Evolutionary conservation across 2,113 vertebrate species (phyloP), one percentile per base, ranked within the genome.

Genomic region (Zosterops hypoxanthus): DNA sequence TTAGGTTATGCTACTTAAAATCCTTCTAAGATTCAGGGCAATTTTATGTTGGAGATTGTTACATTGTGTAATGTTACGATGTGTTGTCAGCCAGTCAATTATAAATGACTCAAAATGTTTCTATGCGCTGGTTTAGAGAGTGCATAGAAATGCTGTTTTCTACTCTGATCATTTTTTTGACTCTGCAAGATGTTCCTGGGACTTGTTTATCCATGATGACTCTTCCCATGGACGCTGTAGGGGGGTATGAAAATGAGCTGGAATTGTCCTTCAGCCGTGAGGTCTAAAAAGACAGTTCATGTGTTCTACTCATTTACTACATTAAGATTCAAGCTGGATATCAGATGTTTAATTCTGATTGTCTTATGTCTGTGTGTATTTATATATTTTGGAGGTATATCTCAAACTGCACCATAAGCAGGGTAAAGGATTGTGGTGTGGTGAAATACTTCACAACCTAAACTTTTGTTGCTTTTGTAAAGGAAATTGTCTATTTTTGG

Each of bases 31-130:
- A n/a, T 46, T 46, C 39, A 39, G 39, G 21, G 23, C 21, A 61
- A 44, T 46, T 69, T 53, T 42, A n/a, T 23, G 23, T 46, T 39
- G 39, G 64, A 53, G 18, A 50, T 53, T 19, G 11, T 44, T 59
- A 31, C 11, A 8, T 52, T 36, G 36, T 0, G 1, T 36, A 36
- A 44, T 23, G 17, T 59, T 60, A 9, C 0, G 0, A 14, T 39
- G 1, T 8, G 22, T 69, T 60, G 53, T 68, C 53, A 60, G 46
- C 1, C 3, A 8, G 6, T 22, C 36, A 53, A 16, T 86, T 56
- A 83, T 61, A 71, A 88, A 34, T 53, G 5, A n/a, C 41, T 85
- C n/a, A 72, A 49, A 49, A 28, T 53, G 36, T 49, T n/a, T 85
- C 56, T 77, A 1, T 69, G 55, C 49, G 1, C 14, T 20, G 56